These are phyloP conservation scores for Antheraea pernyi DNA, from an alignment of 1,140 invertebrate species.

Conservation along the genomic window DNA sequence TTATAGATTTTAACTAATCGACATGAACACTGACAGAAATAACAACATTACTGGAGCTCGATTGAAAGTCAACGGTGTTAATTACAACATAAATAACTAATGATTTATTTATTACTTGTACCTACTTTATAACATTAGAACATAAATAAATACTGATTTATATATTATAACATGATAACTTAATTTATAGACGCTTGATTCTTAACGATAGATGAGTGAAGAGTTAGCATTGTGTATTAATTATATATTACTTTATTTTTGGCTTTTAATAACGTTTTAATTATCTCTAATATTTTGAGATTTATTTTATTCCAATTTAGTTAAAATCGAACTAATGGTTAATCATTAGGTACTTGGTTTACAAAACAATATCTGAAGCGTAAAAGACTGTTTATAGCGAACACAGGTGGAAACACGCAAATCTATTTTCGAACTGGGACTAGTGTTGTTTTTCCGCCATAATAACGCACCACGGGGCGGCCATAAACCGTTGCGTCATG, in stretches of 20 bases:
- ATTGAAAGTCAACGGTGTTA: not conserved
- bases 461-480: constrained; percentile 55
- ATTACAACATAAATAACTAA: not conserved
- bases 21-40: not conserved
- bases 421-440: constrained; percentile 62
- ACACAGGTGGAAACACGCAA: constrained; percentile 54
- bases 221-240: too few species aligned
- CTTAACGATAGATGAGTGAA: not conserved
- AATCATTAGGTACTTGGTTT: not conserved
- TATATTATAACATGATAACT: not conserved
- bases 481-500: constrained; percentile 71
- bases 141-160: not conserved
- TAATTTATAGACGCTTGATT: not conserved
- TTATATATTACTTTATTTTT: too few species aligned
- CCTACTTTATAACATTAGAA: not conserved
- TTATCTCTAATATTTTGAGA: too few species aligned
- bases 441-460: constrained; percentile 67
- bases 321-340: too few species aligned
- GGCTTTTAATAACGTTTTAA: too few species aligned
- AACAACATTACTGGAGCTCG: not conserved
- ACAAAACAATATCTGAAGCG: constrained; percentile 1
- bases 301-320: too few species aligned
- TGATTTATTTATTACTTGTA: not conserved
- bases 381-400: constrained; percentile 40
- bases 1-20: not conserved